Percentiles rank a stretch among this genome's conserved stretches.
Conservation (phyloP, 2,888 invertebrate species). For the Drosophila paranaensis region DNA sequence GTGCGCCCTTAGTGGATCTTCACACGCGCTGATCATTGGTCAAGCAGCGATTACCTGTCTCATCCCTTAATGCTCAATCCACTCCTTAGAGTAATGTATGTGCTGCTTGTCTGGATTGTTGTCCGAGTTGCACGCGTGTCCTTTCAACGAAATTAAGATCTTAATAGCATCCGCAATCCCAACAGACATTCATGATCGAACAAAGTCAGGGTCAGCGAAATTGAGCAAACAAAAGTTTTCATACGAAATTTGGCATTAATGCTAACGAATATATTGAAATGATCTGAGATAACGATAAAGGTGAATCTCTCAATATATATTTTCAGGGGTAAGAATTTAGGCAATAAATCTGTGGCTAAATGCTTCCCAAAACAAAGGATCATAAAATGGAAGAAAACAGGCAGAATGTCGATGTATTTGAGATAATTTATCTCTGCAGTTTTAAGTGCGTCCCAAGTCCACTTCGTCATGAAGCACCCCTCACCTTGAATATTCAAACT, state of each 20-base stretch:
- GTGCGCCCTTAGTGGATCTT: constrained; percentile 36
- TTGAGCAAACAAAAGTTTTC: constrained; percentile 32
- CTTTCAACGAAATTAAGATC: constrained; percentile 41
- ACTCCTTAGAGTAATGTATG: constrained; percentile 54
- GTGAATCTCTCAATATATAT: background rate
- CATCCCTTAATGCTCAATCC: constrained; percentile 24
- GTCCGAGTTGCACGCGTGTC: constrained; percentile 42
- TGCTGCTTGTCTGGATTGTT: constrained; percentile 35
- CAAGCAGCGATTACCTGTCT: constrained; percentile 44
- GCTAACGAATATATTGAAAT: constrained; percentile 56
- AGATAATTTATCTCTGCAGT: constrained; percentile 16
- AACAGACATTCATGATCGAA: constrained; percentile 9
- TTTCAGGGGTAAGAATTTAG: constrained; percentile 36
- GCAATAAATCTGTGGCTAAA: constrained; percentile 78
- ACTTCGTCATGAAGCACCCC: constrained; percentile 7
- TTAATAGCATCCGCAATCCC: constrained; percentile 54
- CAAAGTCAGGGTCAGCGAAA: constrained; percentile 51
- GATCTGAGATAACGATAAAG: constrained; percentile 17
- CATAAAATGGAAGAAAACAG: constrained; percentile 54
- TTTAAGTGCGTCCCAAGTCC: constrained; percentile 28
- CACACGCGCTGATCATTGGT: constrained; percentile 68
- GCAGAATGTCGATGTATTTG: constrained; percentile 52
- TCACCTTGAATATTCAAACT: constrained; percentile 37
- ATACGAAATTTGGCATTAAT: constrained; percentile 34
- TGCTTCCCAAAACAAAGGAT: constrained; percentile 57